phyloP scores from a whole-genome alignment of 1,140 invertebrate genomes.

The Triops longicaudatus region DNA sequence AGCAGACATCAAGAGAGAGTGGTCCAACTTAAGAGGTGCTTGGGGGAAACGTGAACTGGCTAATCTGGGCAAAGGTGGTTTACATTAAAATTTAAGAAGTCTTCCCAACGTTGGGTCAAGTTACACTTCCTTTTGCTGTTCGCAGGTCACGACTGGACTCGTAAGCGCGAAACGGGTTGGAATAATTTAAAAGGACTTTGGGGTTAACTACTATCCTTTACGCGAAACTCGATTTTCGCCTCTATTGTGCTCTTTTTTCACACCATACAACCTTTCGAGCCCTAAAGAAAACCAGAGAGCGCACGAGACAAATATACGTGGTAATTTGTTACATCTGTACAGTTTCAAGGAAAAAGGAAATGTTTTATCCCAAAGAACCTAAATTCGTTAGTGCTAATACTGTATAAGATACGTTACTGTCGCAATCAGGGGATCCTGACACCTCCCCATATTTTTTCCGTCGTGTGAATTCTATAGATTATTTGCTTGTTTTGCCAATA shows the following conservation, averaged over 20 bases:
- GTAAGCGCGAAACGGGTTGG: constrained; percentile 26
- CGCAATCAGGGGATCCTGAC: background rate
- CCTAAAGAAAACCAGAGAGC: too few relatives aligned
- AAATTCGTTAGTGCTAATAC: background rate
- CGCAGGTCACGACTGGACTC: constrained; percentile 22
- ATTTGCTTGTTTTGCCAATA: constrained; percentile 10
- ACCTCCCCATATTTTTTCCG: background rate
- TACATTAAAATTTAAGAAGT: background rate
- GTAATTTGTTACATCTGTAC: background rate
- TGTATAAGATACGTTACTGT: background rate
- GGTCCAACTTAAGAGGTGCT: constrained; percentile 12
- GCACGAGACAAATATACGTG: too few relatives aligned
- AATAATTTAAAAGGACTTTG: constrained; percentile 28
- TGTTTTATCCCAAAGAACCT: background rate
- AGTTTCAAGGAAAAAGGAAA: background rate
- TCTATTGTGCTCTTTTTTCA: background rate
- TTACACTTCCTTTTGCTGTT: constrained; percentile 13
- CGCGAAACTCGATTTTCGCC: background rate
- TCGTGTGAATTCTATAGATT: background rate
- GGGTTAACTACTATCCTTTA: constrained; percentile 8
- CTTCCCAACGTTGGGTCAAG: background rate
- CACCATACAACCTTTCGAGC: background rate
- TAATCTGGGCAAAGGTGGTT: constrained; percentile 18
- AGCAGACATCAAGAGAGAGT: constrained; percentile 1
- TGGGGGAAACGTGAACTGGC: constrained; percentile 24